phyloP scores from a whole-genome alignment of 2,113 vertebrate genomes.

The Leptobrachium ailaonicum region DNA sequence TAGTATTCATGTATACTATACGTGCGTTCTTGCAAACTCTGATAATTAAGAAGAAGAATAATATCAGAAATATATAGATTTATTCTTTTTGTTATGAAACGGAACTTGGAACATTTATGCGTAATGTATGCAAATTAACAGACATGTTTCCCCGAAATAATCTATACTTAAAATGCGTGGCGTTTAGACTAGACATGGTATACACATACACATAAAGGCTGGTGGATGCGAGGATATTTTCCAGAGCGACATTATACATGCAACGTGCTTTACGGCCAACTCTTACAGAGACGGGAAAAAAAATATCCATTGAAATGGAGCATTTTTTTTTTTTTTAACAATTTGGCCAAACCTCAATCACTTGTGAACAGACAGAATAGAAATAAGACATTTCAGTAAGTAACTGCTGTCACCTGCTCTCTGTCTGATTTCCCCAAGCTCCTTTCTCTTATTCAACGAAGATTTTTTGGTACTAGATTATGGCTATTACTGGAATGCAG shows the following conservation, averaged over 20 bases:
- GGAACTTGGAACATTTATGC: too few species aligned
- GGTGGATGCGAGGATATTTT: not conserved
- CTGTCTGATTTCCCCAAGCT: constrained; percentile 42
- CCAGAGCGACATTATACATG: not conserved
- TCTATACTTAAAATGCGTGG: not conserved
- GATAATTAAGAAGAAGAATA: too few species aligned
- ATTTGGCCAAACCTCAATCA: constrained; percentile 32
- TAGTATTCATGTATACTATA: too few species aligned
- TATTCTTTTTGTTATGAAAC: too few species aligned
- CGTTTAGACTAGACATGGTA: not conserved
- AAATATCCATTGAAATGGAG: constrained; percentile 12
- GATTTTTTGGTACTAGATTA: constrained; percentile 38
- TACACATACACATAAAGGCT: not conserved
- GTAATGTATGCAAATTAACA: too few species aligned
- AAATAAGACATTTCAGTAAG: constrained; percentile 42
- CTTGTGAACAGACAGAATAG: constrained; percentile 9
- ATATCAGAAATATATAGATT: too few species aligned
- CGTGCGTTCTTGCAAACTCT: too few species aligned
- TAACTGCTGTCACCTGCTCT: constrained; percentile 39
- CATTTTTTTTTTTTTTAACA: constrained; percentile 30
- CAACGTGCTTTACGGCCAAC: not conserved
- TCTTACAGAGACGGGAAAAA: constrained; percentile 15
- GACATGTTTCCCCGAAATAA: too few species aligned
- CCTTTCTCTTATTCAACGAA: constrained; percentile 18
- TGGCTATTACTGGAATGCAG: constrained; percentile 39